These are phyloP conservation scores for Chaetodon auriga DNA, from an alignment of 2,113 vertebrate genomes.

Conservation along the genomic window DNA sequence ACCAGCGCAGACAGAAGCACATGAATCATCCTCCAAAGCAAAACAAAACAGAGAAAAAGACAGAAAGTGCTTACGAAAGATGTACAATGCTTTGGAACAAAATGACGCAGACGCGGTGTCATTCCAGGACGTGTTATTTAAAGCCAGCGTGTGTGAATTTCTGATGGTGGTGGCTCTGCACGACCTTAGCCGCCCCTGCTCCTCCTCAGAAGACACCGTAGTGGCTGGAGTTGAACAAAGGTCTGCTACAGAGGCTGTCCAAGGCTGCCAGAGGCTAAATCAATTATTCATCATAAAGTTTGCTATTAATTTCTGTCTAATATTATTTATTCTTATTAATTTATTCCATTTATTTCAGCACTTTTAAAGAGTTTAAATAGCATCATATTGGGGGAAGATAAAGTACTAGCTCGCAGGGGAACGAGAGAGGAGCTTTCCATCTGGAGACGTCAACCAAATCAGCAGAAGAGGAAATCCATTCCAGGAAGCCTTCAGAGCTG, in stretches of 20 bases:
- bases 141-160: not conserved
- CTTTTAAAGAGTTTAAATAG: no score
- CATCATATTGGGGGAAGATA: no score
- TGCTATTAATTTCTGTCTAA: no score
- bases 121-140: not conserved
- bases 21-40: not conserved
- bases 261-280: no score
- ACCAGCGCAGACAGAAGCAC: not conserved
- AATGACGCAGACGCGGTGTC: not conserved
- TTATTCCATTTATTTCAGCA: no score
- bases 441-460: no score
- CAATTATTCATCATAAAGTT: no score
- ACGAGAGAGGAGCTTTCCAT: no score
- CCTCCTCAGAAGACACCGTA: no score
- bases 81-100: not conserved
- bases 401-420: no score
- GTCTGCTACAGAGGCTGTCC: not conserved
- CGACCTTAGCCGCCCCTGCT: not conserved
- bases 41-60: not conserved
- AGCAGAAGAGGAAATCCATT: not conserved
- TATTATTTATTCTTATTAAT: no score
- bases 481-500: not conserved
- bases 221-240: not conserved
- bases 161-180: not conserved
- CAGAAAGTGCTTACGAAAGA: not conserved